A percentile compares a stretch with the other conserved stretches of the same genome.
Conservation (phyloP, 2,888 invertebrate genomes). For the Caenorhabditis imperialis region DNA sequence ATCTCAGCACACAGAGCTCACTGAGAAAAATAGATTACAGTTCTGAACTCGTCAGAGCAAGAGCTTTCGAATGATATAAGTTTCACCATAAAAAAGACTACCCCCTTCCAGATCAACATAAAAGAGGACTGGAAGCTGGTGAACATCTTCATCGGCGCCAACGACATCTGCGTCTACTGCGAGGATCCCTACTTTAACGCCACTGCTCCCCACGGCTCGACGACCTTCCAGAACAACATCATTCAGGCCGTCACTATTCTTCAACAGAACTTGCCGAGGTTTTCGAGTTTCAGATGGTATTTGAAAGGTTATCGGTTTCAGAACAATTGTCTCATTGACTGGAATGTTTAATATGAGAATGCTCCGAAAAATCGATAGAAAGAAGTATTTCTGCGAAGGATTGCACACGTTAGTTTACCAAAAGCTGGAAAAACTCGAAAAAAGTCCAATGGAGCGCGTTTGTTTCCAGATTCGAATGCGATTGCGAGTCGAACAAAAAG, state of each 20-base stretch:
- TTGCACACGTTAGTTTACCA: constrained; percentile 56
- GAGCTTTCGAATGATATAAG: too few relatives aligned
- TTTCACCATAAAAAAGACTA: too few relatives aligned
- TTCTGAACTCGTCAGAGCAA: too few relatives aligned
- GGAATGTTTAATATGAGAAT: constrained; percentile 69
- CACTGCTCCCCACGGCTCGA: constrained; percentile 49
- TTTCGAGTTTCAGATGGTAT: background rate
- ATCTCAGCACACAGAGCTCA: too few relatives aligned
- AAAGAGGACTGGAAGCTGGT: constrained; percentile 72
- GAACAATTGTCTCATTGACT: constrained; percentile 63
- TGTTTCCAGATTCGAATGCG: constrained; percentile 58
- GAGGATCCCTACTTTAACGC: constrained; percentile 52
- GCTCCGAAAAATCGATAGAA: constrained; percentile 59
- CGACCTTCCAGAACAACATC: constrained; percentile 58
- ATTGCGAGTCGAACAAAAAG: constrained; percentile 60
- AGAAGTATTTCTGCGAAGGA: constrained; percentile 60
- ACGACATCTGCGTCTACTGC: constrained; percentile 71
- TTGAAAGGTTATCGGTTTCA: constrained; percentile 12
- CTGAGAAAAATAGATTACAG: too few relatives aligned
- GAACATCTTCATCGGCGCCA: constrained; percentile 72
- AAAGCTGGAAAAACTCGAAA: background rate
- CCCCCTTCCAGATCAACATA: constrained; percentile 55
- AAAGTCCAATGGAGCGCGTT: background rate
- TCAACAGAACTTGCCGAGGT: constrained; percentile 62
- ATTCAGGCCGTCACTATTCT: constrained; percentile 59